phyloP scores from a whole-genome alignment of 30 jellyfish, hydroid and myxozoan species.

The Rhopilema esculentum region DNA sequence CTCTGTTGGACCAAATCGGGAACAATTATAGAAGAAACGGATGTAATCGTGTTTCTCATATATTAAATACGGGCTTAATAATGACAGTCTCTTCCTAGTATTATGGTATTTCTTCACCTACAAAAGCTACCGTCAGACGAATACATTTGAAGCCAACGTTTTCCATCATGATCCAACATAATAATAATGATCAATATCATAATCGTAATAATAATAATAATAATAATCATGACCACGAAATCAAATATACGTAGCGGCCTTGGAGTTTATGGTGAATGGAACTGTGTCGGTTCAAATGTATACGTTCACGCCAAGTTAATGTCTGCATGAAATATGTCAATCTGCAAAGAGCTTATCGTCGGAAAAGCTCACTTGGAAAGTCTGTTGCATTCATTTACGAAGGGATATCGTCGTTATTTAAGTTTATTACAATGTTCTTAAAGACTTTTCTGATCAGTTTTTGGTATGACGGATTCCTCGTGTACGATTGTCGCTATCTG shows the following conservation, averaged over 20 bases:
- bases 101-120: neutral
- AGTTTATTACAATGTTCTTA: neutral
- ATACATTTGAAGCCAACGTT: neutral
- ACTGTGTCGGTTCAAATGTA: no score
- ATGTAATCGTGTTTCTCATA: conserved; percentile 45
- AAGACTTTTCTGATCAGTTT: neutral
- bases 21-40: conserved; percentile 36
- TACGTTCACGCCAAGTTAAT: no score
- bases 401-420: neutral
- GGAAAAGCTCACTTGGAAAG: no score
- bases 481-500: neutral
- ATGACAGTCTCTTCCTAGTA: neutral
- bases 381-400: neutral
- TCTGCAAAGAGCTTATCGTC: no score
- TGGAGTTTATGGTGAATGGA: no score
- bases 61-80: neutral
- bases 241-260: no score
- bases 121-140: neutral
- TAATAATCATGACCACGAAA: no score
- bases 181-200: no score
- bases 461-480: neutral
- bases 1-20: conserved; percentile 26
- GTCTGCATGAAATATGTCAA: no score
- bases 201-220: no score
- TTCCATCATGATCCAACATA: neutral